Evolutionary conservation across 2,888 invertebrate genomes (phyloP).

Genomic region (Anaspis maculata): DNA sequence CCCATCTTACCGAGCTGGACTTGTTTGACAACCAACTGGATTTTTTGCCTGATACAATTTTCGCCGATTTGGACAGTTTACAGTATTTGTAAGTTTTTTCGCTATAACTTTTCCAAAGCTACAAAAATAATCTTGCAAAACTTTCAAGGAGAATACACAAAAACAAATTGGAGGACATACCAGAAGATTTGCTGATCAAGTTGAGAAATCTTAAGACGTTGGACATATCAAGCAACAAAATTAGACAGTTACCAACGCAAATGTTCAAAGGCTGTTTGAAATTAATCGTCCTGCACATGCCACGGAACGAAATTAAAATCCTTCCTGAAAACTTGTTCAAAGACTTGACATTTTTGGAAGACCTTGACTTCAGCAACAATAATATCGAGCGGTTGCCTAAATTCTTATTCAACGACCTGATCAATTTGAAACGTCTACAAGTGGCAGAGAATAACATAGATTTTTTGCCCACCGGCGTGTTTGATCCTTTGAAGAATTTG

Average conservation of each 20-base stretch:
- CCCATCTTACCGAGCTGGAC: conserved; percentile 56
- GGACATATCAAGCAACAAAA: conserved; percentile 58
- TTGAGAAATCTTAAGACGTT: conserved; percentile 58
- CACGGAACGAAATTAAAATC: conserved; percentile 54
- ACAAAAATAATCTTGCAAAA: conserved; percentile 1
- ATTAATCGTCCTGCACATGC: conserved; percentile 56
- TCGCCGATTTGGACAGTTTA: conserved; percentile 54
- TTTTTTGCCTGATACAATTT: conserved; percentile 55
- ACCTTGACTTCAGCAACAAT: conserved; percentile 64
- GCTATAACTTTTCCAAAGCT: not conserved
- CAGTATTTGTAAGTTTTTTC: conserved; percentile 58
- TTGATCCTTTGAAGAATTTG: conserved; percentile 45
- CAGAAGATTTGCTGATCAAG: conserved; percentile 48
- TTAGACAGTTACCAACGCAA: conserved; percentile 49
- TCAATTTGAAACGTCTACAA: conserved; percentile 53
- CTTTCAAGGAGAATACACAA: conserved; percentile 53
- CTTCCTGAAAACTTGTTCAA: conserved; percentile 52
- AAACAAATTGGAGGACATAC: conserved; percentile 56
- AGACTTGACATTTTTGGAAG: conserved; percentile 51
- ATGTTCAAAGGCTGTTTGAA: conserved; percentile 52
- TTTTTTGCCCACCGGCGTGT: conserved; percentile 49
- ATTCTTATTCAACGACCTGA: conserved; percentile 48
- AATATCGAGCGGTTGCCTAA: conserved; percentile 52
- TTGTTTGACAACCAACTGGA: conserved; percentile 67
- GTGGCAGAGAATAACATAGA: conserved; percentile 61